Evolutionary conservation across 2,888 invertebrate species (phyloP), one percentile per base, ranked within the genome.

Genomic region (Ceramica pisi): DNA sequence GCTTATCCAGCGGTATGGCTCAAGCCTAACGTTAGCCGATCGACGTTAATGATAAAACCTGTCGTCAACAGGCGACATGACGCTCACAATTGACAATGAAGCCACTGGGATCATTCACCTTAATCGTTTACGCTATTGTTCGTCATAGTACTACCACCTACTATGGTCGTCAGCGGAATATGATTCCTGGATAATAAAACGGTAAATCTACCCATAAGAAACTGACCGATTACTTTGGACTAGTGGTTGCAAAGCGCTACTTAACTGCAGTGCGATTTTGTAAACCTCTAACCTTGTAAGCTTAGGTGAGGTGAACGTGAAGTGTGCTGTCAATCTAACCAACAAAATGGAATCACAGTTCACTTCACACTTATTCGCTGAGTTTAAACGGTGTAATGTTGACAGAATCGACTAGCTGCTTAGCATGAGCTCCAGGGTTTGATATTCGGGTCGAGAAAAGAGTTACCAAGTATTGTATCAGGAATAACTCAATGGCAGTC

Each of bases 41-140:
- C 55, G 71, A 51, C n/a, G 44, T 14, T 19, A 57, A 26, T 71
- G 67, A 79, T 64, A 67, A 61, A 38, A 61, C 60, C 44, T 46
- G 48, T 21, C 35, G 56, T 38, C 38, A 61, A 76, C 50, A 63
- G 53, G 51, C 46, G 78, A 59, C 50, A 70, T 31, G 35, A 55
- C 31, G n/a, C 62, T 44, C 14, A n/a, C 57, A 74, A 57, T 23
- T 63, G 21, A 73, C 69, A 69, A 67, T 74, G 64, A 53, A 62
- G 67, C 50, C 31, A 57, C 55, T 68, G 64, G 57, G 61, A 83
- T 74, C 80, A 67, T 80, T 82, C 74, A 65, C 68, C 75, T 69
- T 62, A 23, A 64, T 65, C 55, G 46, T 59, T 61, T 56, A 79
- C 46, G 62, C 67, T 62, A 72, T 79, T 82, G 79, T 80, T 73